A percentile compares a stretch with the other conserved stretches of the same genome.
Evolutionary conservation across 2,797 vertebrate genomes (phyloP).

Genomic region (Coccyzus lansbergi): DNA sequence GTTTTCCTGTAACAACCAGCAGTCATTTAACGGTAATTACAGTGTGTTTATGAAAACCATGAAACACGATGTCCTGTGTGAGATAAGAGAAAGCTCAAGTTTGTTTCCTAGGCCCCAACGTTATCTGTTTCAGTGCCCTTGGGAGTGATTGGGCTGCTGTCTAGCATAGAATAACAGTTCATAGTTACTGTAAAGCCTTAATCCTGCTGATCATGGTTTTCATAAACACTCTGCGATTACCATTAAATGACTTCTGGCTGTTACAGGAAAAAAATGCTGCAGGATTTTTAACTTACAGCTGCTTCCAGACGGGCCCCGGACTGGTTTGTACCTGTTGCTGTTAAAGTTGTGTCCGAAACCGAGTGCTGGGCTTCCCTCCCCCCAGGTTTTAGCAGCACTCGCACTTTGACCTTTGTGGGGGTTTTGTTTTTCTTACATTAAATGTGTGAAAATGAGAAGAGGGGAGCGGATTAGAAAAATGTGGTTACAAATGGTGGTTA

Average conservation of each 20-base stretch:
- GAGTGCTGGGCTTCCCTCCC: not conserved
- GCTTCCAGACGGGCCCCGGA: not conserved
- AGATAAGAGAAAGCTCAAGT: not conserved
- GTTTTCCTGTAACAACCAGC: not conserved
- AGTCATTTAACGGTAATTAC: not conserved
- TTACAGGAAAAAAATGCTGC: too few relatives aligned
- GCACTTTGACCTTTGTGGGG: not conserved
- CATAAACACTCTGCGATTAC: too few relatives aligned
- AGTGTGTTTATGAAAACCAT: not conserved
- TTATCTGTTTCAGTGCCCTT: not conserved
- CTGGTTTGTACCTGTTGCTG: not conserved
- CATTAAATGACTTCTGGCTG: too few relatives aligned
- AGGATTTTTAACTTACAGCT: too few relatives aligned
- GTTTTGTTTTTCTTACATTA: not conserved
- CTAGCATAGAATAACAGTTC: not conserved
- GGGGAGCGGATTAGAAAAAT: not conserved
- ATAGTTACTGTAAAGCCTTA: not conserved
- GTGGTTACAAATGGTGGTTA: not conserved
- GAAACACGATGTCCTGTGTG: not conserved
- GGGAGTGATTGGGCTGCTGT: conserved; percentile 42
- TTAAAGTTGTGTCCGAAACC: not conserved
- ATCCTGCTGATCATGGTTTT: not conserved
- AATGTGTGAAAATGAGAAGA: not conserved
- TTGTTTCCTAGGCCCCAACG: not conserved
- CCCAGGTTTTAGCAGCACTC: not conserved